Evolutionary conservation across 2,113 vertebrate genomes (phyloP), one percentile per base, ranked within the genome.

Genomic region (Trogon melanurus): DNA sequence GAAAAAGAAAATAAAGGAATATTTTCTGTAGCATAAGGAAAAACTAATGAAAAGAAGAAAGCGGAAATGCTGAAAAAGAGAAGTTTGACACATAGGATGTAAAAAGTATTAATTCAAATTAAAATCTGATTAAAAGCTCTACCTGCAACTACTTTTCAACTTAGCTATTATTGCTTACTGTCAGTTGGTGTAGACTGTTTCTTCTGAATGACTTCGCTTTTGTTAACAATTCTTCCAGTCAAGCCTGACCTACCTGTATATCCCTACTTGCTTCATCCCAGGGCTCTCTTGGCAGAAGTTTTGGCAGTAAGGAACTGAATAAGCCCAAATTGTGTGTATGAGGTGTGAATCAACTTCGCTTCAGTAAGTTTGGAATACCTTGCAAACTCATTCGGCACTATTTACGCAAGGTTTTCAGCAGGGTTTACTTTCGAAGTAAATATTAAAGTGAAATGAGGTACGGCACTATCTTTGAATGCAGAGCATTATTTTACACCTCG

Each of bases 341-440:
- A 95, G 83, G 47, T 75, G 78, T 66, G 94, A 85, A 83, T 38
- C 7, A 5, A 29, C 61, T 97, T 94, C 85, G 74, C 91, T 96
- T 95, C 74, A 74, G 20, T 54, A 80, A 61, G 27, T 88, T 92
- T 64, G 66, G 73, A 91, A 94, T 80, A 93, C 67, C 58, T 91
- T 80, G 60, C 61, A 47, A 78, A 74, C 47, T 75, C 45, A 53
- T 27, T 78, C 1, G 4, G 32, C 1, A 13, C 41, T 89, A 88
- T 85, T 95, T 93, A 71, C 79, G 41, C 62, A 69, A 83, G 26
- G 64, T 95, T 96, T 41, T 93, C 71, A 85, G 41, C 57, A 81
- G 93, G 91, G 57, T 91, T 76, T 91, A 85, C 57, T 96, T 97
- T 89, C 95, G 74, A 95, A 89, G 76, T 78, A 96, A 97, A 91